Percentiles rank a stretch among this genome's conserved stretches.
These are phyloP conservation scores for Linurgus olivaceus DNA, from an alignment of 2,797 vertebrate genomes.

Conservation along the genomic window DNA sequence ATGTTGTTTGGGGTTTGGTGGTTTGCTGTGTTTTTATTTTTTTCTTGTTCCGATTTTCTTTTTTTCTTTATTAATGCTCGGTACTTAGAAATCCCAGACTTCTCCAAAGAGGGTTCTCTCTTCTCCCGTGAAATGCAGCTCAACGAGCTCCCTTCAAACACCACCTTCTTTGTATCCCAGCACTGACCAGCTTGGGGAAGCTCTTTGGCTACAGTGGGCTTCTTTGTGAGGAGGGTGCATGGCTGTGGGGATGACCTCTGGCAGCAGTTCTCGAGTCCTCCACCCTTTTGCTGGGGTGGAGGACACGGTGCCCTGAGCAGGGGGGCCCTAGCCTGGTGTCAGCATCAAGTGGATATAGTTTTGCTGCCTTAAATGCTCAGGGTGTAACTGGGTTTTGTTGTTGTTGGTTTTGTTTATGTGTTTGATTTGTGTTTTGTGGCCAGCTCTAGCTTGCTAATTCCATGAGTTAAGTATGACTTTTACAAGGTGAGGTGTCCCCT, in stretches of 20 bases:
- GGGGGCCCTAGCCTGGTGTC: neutral
- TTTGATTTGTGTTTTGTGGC: neutral
- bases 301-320: rapidly evolving
- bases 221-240: neutral
- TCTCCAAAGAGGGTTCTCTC: neutral
- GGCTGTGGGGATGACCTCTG: neutral
- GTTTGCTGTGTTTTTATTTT: neutral
- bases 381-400: neutral
- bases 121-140: neutral
- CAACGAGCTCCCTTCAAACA: neutral
- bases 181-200: neutral
- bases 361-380: neutral
- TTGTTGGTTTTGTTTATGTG: neutral
- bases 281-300: neutral
- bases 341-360: neutral
- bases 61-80: neutral
- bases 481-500: neutral
- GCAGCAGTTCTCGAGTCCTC: neutral
- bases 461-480: neutral
- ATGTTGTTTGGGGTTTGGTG: neutral
- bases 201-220: neutral
- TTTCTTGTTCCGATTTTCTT: neutral
- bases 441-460: neutral
- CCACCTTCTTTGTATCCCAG: neutral
- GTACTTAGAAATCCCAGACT: neutral